These are phyloP conservation scores for Atta cephalotes DNA, from an alignment of 1,140 invertebrate species.

Conservation along the genomic window DNA sequence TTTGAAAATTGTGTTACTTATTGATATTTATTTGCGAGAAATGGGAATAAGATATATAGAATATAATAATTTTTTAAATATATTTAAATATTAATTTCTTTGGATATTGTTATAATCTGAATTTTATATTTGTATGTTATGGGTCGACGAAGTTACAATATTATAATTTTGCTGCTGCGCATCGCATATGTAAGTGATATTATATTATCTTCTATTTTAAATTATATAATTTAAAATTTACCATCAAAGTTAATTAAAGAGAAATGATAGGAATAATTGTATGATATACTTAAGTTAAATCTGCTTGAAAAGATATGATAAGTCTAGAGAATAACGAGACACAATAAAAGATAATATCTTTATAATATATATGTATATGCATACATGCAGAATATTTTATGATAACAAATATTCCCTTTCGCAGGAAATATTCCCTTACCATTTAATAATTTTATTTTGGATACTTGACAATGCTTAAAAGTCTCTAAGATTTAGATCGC, in stretches of 20 bases:
- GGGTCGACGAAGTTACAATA: background rate
- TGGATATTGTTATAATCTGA: background rate
- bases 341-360: background rate
- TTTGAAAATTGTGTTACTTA: background rate
- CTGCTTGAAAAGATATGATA: background rate
- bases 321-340: background rate
- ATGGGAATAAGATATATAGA: background rate
- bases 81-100: slow-evolving; percentile 4
- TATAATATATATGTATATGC: background rate
- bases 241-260: background rate
- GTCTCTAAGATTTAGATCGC: slow-evolving; percentile 26
- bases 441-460: background rate
- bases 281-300: background rate
- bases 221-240: background rate
- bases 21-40: background rate
- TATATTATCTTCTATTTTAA: background rate
- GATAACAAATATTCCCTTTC: too few species aligned
- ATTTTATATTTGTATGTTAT: slow-evolving; percentile 11
- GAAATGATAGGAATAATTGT: background rate
- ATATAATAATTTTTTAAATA: background rate
- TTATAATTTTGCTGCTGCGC: background rate
- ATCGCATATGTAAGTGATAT: background rate
- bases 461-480: background rate
- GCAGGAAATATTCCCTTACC: background rate
- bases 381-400: background rate